Evolutionary conservation across 2,888 invertebrate genomes (phyloP), one percentile per base, ranked within the genome.

Genomic region (Tupiocoris notatus): DNA sequence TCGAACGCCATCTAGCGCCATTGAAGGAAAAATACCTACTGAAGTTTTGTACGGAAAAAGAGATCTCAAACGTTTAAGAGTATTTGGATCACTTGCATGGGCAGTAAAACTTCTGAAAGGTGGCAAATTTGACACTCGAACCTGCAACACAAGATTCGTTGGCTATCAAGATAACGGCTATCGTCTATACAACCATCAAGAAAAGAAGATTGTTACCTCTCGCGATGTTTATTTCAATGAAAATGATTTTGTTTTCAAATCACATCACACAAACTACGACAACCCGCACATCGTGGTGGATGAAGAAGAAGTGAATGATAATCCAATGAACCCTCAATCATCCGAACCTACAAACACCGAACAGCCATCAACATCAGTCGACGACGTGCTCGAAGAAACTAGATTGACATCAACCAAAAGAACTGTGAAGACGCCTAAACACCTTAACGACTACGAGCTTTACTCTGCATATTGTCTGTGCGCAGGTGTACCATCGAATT

Each of bases 391-490:
- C 1, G 20, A 59, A 21, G 59, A 59, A 21, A n/a, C 17, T 18
- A 59, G 21, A 21, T 20, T 2, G 17, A 59, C 59, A 59, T 20
- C 2, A 9, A 59, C 20, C 6, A 21, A 21, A 9, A 1, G 3
- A 16, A 59, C 18, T 1, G 59, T 17, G 9, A 59, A 59, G 17
- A 12, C 21, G 1, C 62, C 62, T 12, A 9, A n/a, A 2, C 18
- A 59, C 9, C n/a, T 3, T 12, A 1, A 17, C 2, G 59, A 59
- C 1, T 59, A 59, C 21, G 59, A 59, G 17, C 1, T 17, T 3
- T 70, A 76, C 76, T 70, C 56, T 65, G 73, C 77, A 61, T 66
- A 70, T 20, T 68, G 77, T 77, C 74, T 79, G 61, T 59, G 62
- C 25, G 71, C 63, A n/a, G 70, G 67, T n/a, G 68, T 70, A 7